Base-by-base conservation (phyloP, 2,888 invertebrate species). In the Clepsis dumicolana region DNA sequence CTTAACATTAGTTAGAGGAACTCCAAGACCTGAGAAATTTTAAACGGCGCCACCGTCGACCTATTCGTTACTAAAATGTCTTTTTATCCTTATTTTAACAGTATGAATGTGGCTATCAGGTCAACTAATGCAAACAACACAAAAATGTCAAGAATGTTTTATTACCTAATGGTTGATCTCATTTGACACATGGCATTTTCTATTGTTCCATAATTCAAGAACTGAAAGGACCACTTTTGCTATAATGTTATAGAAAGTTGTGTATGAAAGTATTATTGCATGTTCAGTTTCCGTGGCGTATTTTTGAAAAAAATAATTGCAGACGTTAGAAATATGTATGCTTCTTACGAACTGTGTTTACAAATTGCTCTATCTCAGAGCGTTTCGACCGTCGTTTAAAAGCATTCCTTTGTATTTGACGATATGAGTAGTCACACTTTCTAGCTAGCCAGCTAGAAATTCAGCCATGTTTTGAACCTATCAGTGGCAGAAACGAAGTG, bases 231-330 rank as follows among this genome's bases (percentile, higher is more conserved):
- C 59, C 59, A 65, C 10, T 59, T 65, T 59, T 52, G 24, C 35
- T 41, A 41, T 57, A 29, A 29, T 16, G 27, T 59, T 38, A 12
- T 52, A 65, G 65, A 59, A 18, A 27, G 29, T 63, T 52, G 52
- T 60, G 32, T 53, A 54, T 29, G 35, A 53, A 65, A 52, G 60
- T 61, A 64, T 65, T 61, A 64, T 65, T 57, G 60, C 41, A 50
- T 44, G 12, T 50, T 27, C 12, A 2, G 48, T 48, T 48, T 48
- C 5, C 7, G 12, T 14, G 14, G 14, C n/a, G n/a, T 38, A 38
- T 44, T 18, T 44, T 44, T 16, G 16, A 38, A 18, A 29, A 10
- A 48, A 48, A 48, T 18, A 16, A 5, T 16, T 44, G 21, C 48
- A 21, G 21, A 48, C 8, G 21, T 48, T 12, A 21, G 18, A 18